Conservation (phyloP, 2,888 invertebrate genomes). For the Cataglyphis cursor region DNA sequence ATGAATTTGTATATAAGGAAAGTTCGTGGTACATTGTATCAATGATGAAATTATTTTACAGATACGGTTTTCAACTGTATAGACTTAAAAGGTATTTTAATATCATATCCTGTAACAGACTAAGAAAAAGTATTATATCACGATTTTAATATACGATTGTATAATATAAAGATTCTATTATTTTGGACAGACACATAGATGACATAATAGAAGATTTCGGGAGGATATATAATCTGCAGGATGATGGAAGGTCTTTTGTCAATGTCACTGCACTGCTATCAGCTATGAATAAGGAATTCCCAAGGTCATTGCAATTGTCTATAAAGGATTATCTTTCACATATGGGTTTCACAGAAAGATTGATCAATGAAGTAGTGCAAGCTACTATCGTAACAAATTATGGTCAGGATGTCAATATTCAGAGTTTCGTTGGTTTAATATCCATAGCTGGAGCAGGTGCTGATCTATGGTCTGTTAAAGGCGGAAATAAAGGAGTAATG, state of each 20-base stretch:
- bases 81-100: conserved; percentile 84
- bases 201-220: conserved; percentile 79
- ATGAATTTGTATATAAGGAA: conserved; percentile 88
- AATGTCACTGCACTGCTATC: conserved; percentile 87
- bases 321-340: conserved; percentile 84
- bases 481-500: conserved; percentile 88
- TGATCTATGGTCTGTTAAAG: conserved; percentile 88
- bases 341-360: conserved; percentile 86
- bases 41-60: conserved; percentile 87
- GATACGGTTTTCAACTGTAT: conserved; percentile 88
- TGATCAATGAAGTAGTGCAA: conserved; percentile 88
- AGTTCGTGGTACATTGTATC: conserved; percentile 87
- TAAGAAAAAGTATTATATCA: not conserved
- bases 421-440: conserved; percentile 87
- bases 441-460: conserved; percentile 88
- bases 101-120: not conserved
- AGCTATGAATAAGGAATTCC: conserved; percentile 87
- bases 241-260: conserved; percentile 87
- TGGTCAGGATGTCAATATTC: conserved; percentile 88
- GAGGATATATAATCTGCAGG: conserved; percentile 89
- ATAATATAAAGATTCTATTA: not conserved
- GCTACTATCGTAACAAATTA: conserved; percentile 89
- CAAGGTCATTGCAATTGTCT: conserved; percentile 86
- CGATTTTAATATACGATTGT: too few species aligned
- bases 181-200: conserved; percentile 73